These are phyloP conservation scores for Argentina silus DNA, from an alignment of 2,797 vertebrate genomes.

Conservation along the genomic window DNA sequence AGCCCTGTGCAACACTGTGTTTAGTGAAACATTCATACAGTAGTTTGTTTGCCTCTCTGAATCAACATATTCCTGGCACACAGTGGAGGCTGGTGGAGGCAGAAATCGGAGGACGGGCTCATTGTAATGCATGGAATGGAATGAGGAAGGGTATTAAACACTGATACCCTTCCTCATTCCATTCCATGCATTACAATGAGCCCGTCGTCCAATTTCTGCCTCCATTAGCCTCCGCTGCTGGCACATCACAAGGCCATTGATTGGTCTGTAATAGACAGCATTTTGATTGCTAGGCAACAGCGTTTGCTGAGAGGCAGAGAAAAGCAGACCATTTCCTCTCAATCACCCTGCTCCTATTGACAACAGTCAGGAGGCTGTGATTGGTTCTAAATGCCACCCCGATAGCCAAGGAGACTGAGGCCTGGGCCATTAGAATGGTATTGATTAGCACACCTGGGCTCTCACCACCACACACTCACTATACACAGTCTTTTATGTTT, in stretches of 20 bases:
- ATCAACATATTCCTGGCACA: too few species aligned
- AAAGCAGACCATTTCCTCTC: conserved; percentile 14
- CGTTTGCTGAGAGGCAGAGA: not conserved
- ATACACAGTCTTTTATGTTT: too few species aligned
- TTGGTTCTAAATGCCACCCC: conserved; percentile 56
- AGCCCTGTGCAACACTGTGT: too few species aligned
- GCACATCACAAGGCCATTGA: conserved; percentile 28
- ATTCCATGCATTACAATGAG: too few species aligned
- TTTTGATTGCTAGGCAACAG: conserved; percentile 23
- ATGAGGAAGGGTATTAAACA: too few species aligned
- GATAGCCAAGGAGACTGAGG: conserved; percentile 18
- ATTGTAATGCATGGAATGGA: too few species aligned
- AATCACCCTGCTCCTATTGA: conserved; percentile 24
- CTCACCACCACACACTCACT: too few species aligned
- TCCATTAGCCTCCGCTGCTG: conserved; percentile 26
- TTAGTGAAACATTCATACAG: too few species aligned
- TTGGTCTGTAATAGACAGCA: conserved; percentile 8
- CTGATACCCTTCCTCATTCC: too few species aligned
- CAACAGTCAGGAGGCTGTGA: conserved; percentile 32
- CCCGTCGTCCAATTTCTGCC: not conserved
- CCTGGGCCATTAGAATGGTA: conserved; percentile 44
- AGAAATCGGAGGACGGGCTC: too few species aligned
- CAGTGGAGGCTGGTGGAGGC: too few species aligned
- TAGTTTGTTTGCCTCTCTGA: too few species aligned
- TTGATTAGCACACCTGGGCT: conserved; percentile 39